Base-by-base conservation (phyloP, 2,888 invertebrate species). In the Pseudococcus longispinus region DNA sequence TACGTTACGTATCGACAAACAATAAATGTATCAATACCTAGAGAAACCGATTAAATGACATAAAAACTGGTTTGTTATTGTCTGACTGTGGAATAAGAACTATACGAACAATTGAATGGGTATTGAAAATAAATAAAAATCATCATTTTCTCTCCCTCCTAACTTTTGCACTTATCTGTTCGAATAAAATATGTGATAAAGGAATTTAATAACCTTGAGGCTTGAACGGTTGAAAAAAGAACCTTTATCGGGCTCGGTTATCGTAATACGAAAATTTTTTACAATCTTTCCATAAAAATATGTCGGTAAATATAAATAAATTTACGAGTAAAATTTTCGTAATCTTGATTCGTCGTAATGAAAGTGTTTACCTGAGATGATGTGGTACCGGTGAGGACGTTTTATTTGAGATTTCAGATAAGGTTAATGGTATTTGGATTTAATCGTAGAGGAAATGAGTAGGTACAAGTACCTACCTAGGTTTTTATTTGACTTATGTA, bases 1-100 rank as follows among this genome's bases (percentile, higher is more conserved):
- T 80, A n/a, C n/a, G 77, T 80, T 42, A 37, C 77, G 42, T 20
- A 80, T 42, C 77, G 23, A 80, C 42, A 42, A 80, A 42, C 20
- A 80, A 20, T 80, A 80, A 42, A 2, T 80, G 42, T 77, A 77
- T 42, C 42, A 42, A 42, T 80, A 60, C 9, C 70, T 18, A 20
- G 37, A 42, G 42, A 23, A 80, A 42, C 23, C 70, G 29, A 70
- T 70, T 1, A 70, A 70, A 70, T 70, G 70, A 32, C 77, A 80
- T 32, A 32, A 29, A 20, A 80, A 80, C 77, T 80, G 77, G 77
- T 80, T 80, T 20, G 42, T 80, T 20, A 29, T 37, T 20, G 42
- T 80, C 3, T 13, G 32, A 42, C 11, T 8, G 9, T 42, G 6
- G 18, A 80, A 42, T 80, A 80, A n/a, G 23, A n/a, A 37, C 18